Evolutionary conservation across 2,797 vertebrate genomes (phyloP).

Genomic region (Setipinna tenuifilis): DNA sequence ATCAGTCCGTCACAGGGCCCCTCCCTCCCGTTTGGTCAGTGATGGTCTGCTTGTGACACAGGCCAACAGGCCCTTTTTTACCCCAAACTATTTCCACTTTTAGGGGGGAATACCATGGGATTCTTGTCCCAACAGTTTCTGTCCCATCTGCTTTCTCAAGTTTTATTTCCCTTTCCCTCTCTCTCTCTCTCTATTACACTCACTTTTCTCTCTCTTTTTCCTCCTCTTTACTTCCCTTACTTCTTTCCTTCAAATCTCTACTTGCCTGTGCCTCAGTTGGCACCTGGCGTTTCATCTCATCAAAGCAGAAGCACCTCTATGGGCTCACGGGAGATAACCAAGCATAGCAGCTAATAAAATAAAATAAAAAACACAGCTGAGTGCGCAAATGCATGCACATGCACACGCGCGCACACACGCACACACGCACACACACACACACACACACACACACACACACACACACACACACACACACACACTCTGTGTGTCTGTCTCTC

Average conservation of each 20-base stretch:
- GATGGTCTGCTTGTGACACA: conserved; percentile 72
- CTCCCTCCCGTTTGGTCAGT: conserved; percentile 48
- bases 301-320: conserved; percentile 5
- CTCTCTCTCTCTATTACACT: neutral
- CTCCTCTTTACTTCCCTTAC: no score
- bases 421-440: neutral
- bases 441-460: neutral
- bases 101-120: neutral
- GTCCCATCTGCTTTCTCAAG: conserved; percentile 45
- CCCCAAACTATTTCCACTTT: conserved; percentile 10
- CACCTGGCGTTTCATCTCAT: neutral
- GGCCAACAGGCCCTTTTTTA: conserved; percentile 37
- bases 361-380: neutral
- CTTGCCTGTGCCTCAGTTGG: neutral
- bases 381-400: neutral
- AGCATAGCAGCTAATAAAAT: neutral
- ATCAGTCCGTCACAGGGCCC: conserved; percentile 56
- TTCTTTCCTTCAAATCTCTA: no score
- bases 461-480: neutral
- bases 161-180: neutral
- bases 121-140: neutral
- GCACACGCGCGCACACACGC: neutral
- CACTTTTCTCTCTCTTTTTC: neutral
- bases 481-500: no score
- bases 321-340: neutral